Evolutionary conservation across 2,797 vertebrate genomes (phyloP).

Genomic region (Tokudaia muenninki): DNA sequence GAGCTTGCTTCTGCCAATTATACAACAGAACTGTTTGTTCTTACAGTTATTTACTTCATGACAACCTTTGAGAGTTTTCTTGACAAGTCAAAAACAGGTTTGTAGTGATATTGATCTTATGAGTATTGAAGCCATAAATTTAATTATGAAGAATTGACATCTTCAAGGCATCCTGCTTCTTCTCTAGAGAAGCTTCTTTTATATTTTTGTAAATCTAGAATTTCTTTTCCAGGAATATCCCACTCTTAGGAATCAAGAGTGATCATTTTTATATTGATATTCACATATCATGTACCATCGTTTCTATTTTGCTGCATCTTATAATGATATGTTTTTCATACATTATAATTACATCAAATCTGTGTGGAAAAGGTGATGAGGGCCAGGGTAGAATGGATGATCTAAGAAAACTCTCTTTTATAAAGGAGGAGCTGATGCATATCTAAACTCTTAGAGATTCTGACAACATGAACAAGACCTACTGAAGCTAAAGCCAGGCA

Average conservation of each 20-base stretch:
- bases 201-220: not conserved
- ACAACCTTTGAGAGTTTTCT: not conserved
- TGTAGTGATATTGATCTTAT: not conserved
- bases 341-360: not conserved
- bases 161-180: not conserved
- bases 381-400: not conserved
- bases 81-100: not conserved
- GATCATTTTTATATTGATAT: not conserved
- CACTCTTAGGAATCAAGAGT: not conserved
- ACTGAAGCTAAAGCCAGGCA: not conserved
- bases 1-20: not conserved
- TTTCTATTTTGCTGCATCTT: not conserved
- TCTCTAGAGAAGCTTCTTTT: not conserved
- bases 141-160: not conserved
- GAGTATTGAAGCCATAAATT: not conserved
- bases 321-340: not conserved
- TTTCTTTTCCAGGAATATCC: not conserved
- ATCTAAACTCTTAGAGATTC: not conserved
- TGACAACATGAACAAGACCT: not conserved
- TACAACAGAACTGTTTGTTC: not conserved
- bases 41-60: not conserved
- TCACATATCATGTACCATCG: not conserved
- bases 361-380: not conserved
- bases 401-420: not conserved
- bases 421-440: not conserved